Conservation (phyloP, 2,113 vertebrate genomes). For the Ceyx cyanopectus region DNA sequence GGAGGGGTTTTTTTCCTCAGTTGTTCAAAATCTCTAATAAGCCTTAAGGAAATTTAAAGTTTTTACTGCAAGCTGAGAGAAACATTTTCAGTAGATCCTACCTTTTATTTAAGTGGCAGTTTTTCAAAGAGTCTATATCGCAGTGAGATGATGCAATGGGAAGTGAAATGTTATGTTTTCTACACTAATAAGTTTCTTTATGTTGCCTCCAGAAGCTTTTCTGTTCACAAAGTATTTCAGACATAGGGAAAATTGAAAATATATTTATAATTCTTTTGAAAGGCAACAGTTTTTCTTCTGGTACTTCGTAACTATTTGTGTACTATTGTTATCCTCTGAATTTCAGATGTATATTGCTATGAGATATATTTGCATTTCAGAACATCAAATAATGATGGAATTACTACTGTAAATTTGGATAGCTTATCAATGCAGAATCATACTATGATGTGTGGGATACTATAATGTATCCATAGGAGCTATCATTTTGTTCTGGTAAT, state of each 20-base stretch:
- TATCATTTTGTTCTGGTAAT: neutral
- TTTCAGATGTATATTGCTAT: neutral
- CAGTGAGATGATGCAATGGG: neutral
- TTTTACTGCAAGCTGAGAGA: neutral
- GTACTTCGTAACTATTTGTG: neutral
- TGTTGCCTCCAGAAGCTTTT: neutral
- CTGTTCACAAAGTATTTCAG: neutral
- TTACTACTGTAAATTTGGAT: neutral
- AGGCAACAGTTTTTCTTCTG: neutral
- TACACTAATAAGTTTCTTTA: neutral
- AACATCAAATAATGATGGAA: neutral
- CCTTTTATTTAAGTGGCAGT: neutral
- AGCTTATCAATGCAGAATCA: neutral
- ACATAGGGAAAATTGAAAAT: neutral
- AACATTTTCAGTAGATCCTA: neutral
- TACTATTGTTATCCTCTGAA: neutral
- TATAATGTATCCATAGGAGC: neutral
- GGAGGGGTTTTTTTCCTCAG: neutral
- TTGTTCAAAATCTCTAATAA: neutral
- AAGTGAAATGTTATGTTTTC: neutral
- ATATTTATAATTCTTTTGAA: neutral
- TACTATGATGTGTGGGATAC: neutral
- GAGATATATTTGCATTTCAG: neutral
- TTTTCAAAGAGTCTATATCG: neutral
- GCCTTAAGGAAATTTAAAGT: neutral